Percentiles rank a stretch among this genome's conserved stretches.
Conservation (phyloP, 23 tunicate genomes). For the Botrylloides violaceus region DNA sequence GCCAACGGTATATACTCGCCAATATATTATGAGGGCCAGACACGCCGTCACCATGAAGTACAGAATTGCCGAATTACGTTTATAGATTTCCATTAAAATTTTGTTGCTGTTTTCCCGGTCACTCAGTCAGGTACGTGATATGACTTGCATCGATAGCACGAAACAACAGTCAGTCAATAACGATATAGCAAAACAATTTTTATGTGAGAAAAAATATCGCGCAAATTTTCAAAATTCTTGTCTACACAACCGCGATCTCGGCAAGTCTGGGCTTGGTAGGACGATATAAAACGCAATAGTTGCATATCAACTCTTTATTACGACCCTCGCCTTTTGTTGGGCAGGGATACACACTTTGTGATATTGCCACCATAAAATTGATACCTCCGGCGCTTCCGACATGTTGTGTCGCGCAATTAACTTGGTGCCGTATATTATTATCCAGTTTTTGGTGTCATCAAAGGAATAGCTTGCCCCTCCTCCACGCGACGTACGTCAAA, state of each 20-base stretch:
- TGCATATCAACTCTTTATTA: too few relatives aligned
- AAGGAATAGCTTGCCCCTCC: too few relatives aligned
- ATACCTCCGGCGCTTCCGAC: too few relatives aligned
- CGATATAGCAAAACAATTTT: neutral
- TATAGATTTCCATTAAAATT: neutral
- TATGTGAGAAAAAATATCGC: neutral
- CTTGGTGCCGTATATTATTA: too few relatives aligned
- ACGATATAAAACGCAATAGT: neutral
- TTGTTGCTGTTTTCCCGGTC: neutral
- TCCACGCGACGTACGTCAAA: too few relatives aligned
- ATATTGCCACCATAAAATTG: too few relatives aligned
- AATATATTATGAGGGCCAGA: neutral
- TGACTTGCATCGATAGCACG: neutral
- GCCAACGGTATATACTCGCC: neutral
- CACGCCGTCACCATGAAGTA: neutral
- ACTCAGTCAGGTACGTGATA: neutral
- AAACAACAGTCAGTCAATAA: neutral
- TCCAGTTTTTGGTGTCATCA: too few relatives aligned
- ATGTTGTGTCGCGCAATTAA: too few relatives aligned
- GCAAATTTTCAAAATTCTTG: too few relatives aligned
- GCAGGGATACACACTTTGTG: too few relatives aligned
- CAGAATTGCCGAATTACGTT: neutral
- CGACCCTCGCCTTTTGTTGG: too few relatives aligned
- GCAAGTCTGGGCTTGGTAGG: neutral
- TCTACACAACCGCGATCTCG: too few relatives aligned